Evolutionary conservation across 2,888 invertebrate species (phyloP).

Genomic region (Apoda limacodes): DNA sequence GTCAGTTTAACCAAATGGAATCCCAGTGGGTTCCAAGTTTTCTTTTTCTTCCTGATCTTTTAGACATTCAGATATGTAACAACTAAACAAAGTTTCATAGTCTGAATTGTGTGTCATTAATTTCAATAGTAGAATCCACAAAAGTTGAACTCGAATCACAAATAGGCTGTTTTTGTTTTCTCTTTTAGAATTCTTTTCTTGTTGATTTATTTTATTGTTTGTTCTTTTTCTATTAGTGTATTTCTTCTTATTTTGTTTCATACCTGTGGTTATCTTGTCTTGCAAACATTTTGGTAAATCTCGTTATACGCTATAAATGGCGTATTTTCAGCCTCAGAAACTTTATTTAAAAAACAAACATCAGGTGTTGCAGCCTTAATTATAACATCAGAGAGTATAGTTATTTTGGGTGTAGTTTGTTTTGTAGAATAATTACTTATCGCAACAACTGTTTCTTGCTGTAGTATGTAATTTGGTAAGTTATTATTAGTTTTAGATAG

Average conservation of each 20-base stretch:
- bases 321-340: slow-evolving; percentile 1
- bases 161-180: slow-evolving; percentile 2
- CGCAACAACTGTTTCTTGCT: neutral
- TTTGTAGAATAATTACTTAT: neutral
- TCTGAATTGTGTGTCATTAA: slow-evolving; percentile 10
- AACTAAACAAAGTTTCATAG: slow-evolving; percentile 12
- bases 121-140: neutral
- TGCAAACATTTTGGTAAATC: slow-evolving; percentile 1
- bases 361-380: slow-evolving; percentile 8
- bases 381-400: slow-evolving; percentile 6
- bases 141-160: slow-evolving; percentile 6
- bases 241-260: neutral
- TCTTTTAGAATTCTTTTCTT: neutral
- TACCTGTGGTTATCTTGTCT: neutral
- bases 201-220: neutral
- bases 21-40: slow-evolving; percentile 8
- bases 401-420: slow-evolving; percentile 3
- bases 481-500: neutral
- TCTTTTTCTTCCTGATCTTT: slow-evolving; percentile 12
- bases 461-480: neutral
- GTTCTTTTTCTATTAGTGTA: neutral
- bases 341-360: slow-evolving; percentile 3
- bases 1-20: slow-evolving; percentile 12
- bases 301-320: neutral
- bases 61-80: slow-evolving; percentile 9